Evolutionary conservation across 2,113 vertebrate genomes (phyloP), one percentile per base, ranked within the genome.

Genomic region (Xenus cinereus): DNA sequence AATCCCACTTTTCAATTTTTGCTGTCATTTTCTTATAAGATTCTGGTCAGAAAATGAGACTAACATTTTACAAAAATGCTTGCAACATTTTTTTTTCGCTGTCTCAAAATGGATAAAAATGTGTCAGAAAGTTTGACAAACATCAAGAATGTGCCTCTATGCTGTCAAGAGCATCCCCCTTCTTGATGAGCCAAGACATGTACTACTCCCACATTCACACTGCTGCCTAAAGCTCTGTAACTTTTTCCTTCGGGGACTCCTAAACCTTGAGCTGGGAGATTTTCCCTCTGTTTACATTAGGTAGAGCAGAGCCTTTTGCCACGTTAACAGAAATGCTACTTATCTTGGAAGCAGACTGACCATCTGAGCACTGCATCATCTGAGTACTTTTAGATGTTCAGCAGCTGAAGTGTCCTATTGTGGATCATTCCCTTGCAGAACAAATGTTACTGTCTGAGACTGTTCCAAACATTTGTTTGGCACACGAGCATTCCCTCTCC

Each of bases 381-480:
- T 64, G 82, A 95, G 64, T 90, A 86, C 84, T 95, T 76, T 88
- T 92, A 96, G 92, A 89, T 83, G 79, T 87, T 94, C 93, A 92
- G 86, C 75, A 93, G 79, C 80, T 87, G 74, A 92, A 97, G 75
- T 74, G 71, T 97, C 90, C 92, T 93, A 85, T 83, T 95, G 92
- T 92, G 92, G 89, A 54, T 86, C 80, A 89, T 95, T 95, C 92
- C 91, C 84, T 81, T 90, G 90, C 71, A 95, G 96, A 98, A 97
- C 93, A 97, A 97, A 97, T 91, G 90, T 90, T 97, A 85, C 90
- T 83, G 57, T 87, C 92, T 92, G 96, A 91, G 96, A 95, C 85
- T 64, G 88, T 93, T 96, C 93, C 97, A 97, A 97, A 95, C 90
- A 94, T 93, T 88, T 90, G 78, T 96, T 97, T 97, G 84, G 72